Evolutionary conservation across 2,113 vertebrate species (phyloP).

Genomic region (Corythaixoides concolor): DNA sequence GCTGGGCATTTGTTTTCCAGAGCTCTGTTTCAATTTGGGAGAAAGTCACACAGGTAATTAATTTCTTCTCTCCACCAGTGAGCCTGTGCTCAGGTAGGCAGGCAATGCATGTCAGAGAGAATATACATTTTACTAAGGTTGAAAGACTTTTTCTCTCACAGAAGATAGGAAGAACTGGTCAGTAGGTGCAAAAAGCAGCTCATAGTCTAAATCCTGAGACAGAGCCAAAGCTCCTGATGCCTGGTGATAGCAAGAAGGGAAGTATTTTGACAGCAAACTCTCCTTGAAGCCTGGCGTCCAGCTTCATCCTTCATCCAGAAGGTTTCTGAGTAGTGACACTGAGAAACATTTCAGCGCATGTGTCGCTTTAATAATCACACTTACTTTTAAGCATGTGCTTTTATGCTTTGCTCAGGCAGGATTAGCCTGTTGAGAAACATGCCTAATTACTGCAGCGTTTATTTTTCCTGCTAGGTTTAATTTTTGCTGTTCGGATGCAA

Average conservation of each 20-base stretch:
- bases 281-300: background rate
- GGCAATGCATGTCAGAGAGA: background rate
- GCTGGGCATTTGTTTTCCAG: constrained; percentile 8
- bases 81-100: background rate
- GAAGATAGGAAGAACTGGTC: background rate
- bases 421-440: background rate
- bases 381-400: background rate
- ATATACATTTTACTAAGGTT: background rate
- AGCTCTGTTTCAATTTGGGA: background rate
- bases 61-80: background rate
- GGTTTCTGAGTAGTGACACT: background rate
- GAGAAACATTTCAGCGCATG: background rate
- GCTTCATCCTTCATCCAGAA: background rate
- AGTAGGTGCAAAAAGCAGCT: background rate
- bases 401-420: background rate
- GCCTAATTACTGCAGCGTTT: background rate
- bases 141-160: background rate
- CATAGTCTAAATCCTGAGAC: background rate
- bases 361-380: background rate
- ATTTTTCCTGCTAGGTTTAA: background rate
- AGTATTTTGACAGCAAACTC: background rate
- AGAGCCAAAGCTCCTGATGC: background rate
- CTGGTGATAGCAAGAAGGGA: background rate
- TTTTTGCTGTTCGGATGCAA: background rate
- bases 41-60: constrained; percentile 39